Base-by-base conservation (phyloP, 2,797 vertebrate species). In the Scolopax rusticola region DNA sequence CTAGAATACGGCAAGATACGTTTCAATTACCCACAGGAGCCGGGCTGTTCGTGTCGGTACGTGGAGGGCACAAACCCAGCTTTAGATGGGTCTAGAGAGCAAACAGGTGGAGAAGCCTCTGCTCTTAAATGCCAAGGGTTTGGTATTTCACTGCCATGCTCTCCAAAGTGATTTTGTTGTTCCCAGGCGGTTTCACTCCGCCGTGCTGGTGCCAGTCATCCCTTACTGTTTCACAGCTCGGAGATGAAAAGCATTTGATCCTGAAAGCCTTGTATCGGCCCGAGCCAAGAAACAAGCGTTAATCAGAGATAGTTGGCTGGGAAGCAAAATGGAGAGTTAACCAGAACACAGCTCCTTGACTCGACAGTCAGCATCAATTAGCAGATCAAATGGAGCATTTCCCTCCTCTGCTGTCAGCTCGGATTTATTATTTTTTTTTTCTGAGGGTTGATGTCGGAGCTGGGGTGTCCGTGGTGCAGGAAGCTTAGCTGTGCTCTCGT, bases 81-180 rank as follows among this genome's bases (percentile, higher is more conserved):
- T 27, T 9, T 9, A 2, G 2, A 3, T 9, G 21, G 8, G n/a
- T 9, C 32, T 3, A 3, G 47, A 43, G 84, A 11, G 1, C 8
- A 5, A 41, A 23, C 53, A 3, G 1, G 11, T 36, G 45, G 43
- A 59, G 69, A 36, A 65, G 47, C n/a, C 41, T 65, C 33, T 21
- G 11, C 74, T 23, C 50, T 11, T 6, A 3, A 33, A 15, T 12
- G 4, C 2, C 20, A 15, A 74, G 17, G 60, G 20, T 81, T 74
- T 32, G 64, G 24, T 63, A 5, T 75, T 61, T 40, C 40, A 19
- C 67, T 61, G 47, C 57, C 28, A 0, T 0, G 2, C 24, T 63
- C 40, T 64, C 75, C 74, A 64, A 12, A 38, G 43, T 24, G 38
- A 11, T 57, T 32, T 8, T n/a, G 33, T 6, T 40, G 40, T 33